Evolutionary conservation across 2,888 invertebrate genomes (phyloP), one percentile per base, ranked within the genome.

Genomic region (Tanaodytes sp.): DNA sequence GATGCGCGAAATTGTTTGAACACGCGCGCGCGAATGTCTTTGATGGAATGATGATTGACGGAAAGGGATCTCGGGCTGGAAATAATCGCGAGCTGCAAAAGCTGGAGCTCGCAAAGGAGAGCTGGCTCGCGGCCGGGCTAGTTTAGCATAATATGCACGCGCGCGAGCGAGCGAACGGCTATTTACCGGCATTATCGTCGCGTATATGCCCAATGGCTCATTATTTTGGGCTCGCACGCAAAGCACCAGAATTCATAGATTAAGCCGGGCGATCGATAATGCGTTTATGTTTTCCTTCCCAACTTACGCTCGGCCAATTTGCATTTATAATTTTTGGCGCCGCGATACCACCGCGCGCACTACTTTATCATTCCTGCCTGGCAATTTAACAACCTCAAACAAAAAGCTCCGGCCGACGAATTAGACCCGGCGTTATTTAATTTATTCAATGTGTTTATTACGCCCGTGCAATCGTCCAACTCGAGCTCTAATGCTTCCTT

Each of bases 71-170:
- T 4, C n/a, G 16, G 46, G n/a, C 15, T 19, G 3, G 23, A 23
- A 33, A 51, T n/a, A n/a, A 19, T 12, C 33, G 42, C n/a, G 27
- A 31, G 40, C 20, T 8, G 23, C 36, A 46, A 46, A 46, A 48
- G 46, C 27, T 31, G 31, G 30, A 46, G 40, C 49, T 59, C 42
- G 42, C 8, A 5, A 23, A n/a, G n/a, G 5, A 33, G n/a, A n/a
- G 51, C 12, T 16, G 20, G 51, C 23, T 39, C 36, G 62, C 23
- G 43, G 31, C 30, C 27, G 71, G 49, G 58, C 66, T 48, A 58
- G 46, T 51, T 66, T 66, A 59, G 48, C 66, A 66, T 66, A 66
- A 66, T 59, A 54, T 59, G 39, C 48, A 59, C 66, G 59, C 45
- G 66, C 42, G n/a, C n/a, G n/a, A n/a, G n/a, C n/a, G 27, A 9